Evolutionary conservation across 2,888 invertebrate species (phyloP).

Genomic region (Schrankia costaestrigalis): DNA sequence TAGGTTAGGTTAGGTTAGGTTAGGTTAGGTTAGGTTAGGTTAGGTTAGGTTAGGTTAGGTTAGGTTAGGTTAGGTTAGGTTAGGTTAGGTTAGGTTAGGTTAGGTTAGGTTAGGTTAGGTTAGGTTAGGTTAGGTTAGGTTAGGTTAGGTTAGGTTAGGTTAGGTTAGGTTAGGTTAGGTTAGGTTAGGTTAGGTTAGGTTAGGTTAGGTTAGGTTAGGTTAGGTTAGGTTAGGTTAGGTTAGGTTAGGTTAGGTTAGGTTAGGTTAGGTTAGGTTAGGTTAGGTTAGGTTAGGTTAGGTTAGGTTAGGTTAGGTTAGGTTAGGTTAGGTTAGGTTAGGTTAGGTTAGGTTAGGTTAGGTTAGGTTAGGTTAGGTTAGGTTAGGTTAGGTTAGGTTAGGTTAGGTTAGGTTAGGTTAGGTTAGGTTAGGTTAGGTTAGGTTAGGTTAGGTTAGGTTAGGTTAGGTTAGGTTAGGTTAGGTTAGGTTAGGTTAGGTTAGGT

Average conservation of each 20-base stretch:
- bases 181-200: constrained; percentile 11
- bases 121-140: constrained; percentile 11
- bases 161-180: constrained; percentile 13
- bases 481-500: constrained; percentile 17
- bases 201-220: constrained; percentile 11
- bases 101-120: constrained; percentile 10
- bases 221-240: constrained; percentile 13
- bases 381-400: constrained; percentile 9
- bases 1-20: constrained; percentile 13
- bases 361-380: constrained; percentile 14
- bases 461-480: constrained; percentile 7
- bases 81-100: constrained; percentile 8
- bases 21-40: constrained; percentile 13
- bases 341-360: constrained; percentile 19
- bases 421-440: constrained; percentile 8
- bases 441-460: constrained; percentile 1
- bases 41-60: constrained; percentile 10
- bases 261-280: constrained; percentile 15
- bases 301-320: constrained; percentile 15
- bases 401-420: constrained; percentile 16
- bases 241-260: constrained; percentile 13
- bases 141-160: constrained; percentile 13
- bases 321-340: constrained; percentile 19
- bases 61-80: constrained; percentile 4
- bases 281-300: constrained; percentile 15